A percentile compares a stretch with the other conserved stretches of the same genome.
Conservation (phyloP, 2,888 invertebrate genomes). For the Salpingus planirostris region DNA sequence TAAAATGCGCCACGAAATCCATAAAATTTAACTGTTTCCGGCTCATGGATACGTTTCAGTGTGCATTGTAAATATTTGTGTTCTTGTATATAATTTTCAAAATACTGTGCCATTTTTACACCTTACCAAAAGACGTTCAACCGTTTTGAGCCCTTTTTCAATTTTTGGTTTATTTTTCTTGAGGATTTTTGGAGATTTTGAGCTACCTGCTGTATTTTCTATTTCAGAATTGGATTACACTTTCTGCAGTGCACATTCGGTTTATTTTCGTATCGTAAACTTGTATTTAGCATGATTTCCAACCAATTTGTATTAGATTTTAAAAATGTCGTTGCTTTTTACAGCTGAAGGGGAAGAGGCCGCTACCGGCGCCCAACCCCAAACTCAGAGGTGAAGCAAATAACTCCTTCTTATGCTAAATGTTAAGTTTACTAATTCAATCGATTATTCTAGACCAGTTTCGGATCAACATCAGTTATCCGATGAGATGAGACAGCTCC, state of each 20-base stretch:
- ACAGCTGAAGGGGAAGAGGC: conserved; percentile 33
- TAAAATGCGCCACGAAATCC: conserved; percentile 7
- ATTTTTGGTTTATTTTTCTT: conserved; percentile 4
- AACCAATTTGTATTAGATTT: conserved; percentile 7
- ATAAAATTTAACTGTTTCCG: conserved; percentile 8
- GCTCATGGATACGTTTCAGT: conserved; percentile 7
- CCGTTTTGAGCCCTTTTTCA: no score
- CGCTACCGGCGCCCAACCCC: conserved; percentile 9
- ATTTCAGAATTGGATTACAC: conserved; percentile 13
- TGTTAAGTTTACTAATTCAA: neutral
- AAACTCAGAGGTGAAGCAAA: conserved; percentile 1
- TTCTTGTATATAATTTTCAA: neutral
- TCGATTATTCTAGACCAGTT: conserved; percentile 26
- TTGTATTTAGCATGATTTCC: no score
- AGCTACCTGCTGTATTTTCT: conserved; percentile 3
- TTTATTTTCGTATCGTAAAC: no score
- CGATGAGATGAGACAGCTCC: conserved; percentile 39
- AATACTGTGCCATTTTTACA: no score
- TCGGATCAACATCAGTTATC: conserved; percentile 39
- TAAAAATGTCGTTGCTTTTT: conserved; percentile 19
- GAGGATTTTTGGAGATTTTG: conserved; percentile 9
- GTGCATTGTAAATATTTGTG: conserved; percentile 7
- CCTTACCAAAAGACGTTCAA: no score
- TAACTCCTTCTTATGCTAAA: neutral
- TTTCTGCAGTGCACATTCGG: conserved; percentile 11